These are phyloP conservation scores for Cryptoblepharus egeriae DNA, from an alignment of 2,797 vertebrate genomes.

Conservation along the genomic window DNA sequence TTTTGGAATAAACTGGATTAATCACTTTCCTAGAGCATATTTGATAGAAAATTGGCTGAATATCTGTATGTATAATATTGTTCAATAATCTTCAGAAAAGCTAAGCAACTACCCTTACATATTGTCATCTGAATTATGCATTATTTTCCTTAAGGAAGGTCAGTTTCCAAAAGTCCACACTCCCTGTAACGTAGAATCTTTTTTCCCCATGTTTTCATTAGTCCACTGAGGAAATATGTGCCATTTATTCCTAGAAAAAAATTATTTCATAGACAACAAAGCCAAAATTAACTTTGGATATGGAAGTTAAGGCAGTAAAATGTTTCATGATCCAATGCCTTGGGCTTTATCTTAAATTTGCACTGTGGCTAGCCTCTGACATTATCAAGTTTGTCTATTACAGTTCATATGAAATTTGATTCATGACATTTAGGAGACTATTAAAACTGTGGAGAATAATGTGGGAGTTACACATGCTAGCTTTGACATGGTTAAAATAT, in stretches of 20 bases:
- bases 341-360: constrained; percentile 44
- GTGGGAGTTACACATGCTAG: background rate
- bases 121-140: fast-evolving
- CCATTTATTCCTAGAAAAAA: constrained; percentile 31
- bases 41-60: background rate
- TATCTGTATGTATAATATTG: no score
- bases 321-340: constrained; percentile 13
- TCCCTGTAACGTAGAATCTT: constrained; percentile 55
- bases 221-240: constrained; percentile 38
- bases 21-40: background rate
- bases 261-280: constrained; percentile 33
- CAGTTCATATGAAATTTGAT: constrained; percentile 20
- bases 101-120: fast-evolving
- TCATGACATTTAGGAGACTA: background rate
- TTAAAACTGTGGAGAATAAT: background rate
- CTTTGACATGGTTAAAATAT: constrained; percentile 4
- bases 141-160: background rate
- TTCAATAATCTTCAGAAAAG: background rate
- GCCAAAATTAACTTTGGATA: constrained; percentile 39
- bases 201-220: constrained; percentile 51
- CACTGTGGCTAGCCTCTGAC: constrained; percentile 13
- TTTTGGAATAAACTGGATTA: background rate
- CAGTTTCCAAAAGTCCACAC: constrained; percentile 5
- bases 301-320: constrained; percentile 41
- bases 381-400: constrained; percentile 2